Evolutionary conservation across 2,113 vertebrate species (phyloP).

Genomic region (Jacana jacana): DNA sequence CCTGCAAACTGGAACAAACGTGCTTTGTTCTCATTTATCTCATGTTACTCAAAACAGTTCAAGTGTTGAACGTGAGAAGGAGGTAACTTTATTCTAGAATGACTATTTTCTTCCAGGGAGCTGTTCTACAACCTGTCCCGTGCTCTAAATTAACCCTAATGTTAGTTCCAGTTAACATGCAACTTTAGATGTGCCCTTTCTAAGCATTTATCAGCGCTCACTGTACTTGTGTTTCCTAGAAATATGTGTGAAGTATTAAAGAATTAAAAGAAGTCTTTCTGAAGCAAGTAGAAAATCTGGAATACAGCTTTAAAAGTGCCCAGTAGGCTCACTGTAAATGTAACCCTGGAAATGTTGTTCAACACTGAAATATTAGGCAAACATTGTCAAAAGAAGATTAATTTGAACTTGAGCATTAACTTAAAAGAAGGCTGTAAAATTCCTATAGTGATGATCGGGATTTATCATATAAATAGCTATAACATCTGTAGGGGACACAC

Average conservation of each 20-base stretch:
- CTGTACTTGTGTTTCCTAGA: not conserved
- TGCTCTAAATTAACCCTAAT: not conserved
- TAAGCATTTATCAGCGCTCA: conserved; percentile 18
- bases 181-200: not conserved
- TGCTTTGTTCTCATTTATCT: conserved; percentile 32
- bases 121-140: not conserved
- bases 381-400: conserved; percentile 69
- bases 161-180: conserved; percentile 3
- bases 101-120: not conserved
- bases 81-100: conserved; percentile 4
- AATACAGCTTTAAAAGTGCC: conserved; percentile 52
- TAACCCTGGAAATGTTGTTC: conserved; percentile 58
- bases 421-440: conserved; percentile 62
- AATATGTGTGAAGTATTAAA: not conserved
- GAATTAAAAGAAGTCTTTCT: conserved; percentile 22
- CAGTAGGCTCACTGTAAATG: conserved; percentile 40
- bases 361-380: conserved; percentile 72
- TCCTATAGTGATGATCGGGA: conserved; percentile 44
- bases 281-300: conserved; percentile 27
- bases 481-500: conserved; percentile 67
- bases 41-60: not conserved
- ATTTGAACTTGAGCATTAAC: conserved; percentile 65
- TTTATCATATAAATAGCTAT: conserved; percentile 71
- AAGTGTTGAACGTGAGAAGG: not conserved
- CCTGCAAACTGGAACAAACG: not conserved